These are phyloP conservation scores for Pseudorasbora parva DNA, from an alignment of 2,113 vertebrate genomes.

Conservation along the genomic window DNA sequence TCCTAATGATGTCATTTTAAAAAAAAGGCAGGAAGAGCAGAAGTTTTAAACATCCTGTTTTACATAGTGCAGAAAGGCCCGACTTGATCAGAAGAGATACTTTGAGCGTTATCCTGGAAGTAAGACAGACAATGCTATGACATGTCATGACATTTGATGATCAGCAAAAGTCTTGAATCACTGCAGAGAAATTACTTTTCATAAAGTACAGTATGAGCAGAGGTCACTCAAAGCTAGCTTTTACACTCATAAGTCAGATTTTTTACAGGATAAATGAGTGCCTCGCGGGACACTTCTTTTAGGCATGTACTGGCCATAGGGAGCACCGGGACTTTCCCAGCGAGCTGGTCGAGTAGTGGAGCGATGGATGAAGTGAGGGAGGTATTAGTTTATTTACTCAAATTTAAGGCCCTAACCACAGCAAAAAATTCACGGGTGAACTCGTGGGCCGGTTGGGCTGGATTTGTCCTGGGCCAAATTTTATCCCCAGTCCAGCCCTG, in stretches of 20 bases:
- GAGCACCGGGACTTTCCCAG: no score
- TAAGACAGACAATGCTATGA: neutral
- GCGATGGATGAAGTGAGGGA: no score
- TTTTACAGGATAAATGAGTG: neutral
- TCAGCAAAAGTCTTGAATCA: neutral
- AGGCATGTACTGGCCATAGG: no score
- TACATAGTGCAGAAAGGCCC: neutral
- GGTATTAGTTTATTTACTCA: no score
- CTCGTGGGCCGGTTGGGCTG: no score
- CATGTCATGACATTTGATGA: conserved; percentile 8
- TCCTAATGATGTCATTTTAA: conserved; percentile 52
- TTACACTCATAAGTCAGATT: neutral
- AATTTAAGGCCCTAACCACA: no score
- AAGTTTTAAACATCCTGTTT: conserved; percentile 29
- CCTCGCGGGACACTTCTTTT: neutral
- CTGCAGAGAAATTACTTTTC: conserved; percentile 7
- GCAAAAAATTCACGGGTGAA: no score
- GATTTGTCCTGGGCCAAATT: no score
- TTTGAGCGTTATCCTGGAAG: neutral
- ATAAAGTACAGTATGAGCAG: neutral
- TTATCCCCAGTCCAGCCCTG: no score
- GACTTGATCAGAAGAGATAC: neutral
- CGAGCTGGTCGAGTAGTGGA: no score
- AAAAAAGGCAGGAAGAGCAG: conserved; percentile 43
- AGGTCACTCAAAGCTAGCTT: neutral